These are phyloP conservation scores for Drosophila fulvimacula DNA, from an alignment of 2,888 invertebrate genomes.

Conservation along the genomic window DNA sequence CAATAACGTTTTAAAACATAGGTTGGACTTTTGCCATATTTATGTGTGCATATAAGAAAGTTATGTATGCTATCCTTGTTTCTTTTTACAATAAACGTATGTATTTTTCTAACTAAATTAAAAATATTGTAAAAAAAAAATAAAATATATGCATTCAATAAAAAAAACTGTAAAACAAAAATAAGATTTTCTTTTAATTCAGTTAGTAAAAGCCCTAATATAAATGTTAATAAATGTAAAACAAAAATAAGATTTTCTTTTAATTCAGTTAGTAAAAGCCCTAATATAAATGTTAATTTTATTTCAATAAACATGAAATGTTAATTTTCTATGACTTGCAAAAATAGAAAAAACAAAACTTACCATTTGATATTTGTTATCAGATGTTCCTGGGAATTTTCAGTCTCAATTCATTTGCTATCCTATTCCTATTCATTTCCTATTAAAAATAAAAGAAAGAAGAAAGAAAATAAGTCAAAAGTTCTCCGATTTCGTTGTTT, in stretches of 20 bases:
- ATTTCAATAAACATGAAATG: neutral
- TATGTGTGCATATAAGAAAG: too few relatives aligned
- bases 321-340: neutral
- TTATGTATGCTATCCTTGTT: too few relatives aligned
- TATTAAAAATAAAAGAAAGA: neutral
- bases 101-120: too few relatives aligned
- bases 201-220: neutral
- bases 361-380: constrained; percentile 4
- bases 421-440: neutral
- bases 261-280: neutral
- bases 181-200: neutral
- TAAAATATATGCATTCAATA: too few relatives aligned
- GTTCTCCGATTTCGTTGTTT: constrained; percentile 3
- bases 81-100: too few relatives aligned
- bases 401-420: neutral
- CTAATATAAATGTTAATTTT: neutral
- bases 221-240: neutral
- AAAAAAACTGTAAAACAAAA: neutral
- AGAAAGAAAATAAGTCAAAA: neutral
- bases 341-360: constrained; percentile 2
- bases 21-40: too few relatives aligned
- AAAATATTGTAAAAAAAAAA: too few relatives aligned
- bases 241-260: neutral
- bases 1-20: too few relatives aligned
- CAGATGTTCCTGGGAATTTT: neutral